phyloP scores from a whole-genome alignment of 2,888 invertebrate genomes.

The Uropetala carovei region DNA sequence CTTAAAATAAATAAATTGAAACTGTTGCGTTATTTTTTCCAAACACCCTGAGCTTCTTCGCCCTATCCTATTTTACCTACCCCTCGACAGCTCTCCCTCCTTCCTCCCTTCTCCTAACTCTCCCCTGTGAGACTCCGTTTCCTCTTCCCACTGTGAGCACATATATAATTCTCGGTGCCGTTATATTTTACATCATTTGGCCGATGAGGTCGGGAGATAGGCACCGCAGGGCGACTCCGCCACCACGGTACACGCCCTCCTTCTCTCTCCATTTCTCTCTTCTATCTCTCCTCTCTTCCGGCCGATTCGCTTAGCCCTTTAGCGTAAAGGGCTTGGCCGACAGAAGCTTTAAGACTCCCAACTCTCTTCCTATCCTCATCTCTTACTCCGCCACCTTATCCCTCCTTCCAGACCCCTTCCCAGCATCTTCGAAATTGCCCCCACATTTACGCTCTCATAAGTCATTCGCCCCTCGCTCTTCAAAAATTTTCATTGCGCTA shows the following conservation, averaged over 20 bases:
- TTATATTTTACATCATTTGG: constrained; percentile 49
- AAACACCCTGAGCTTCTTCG: too few relatives aligned
- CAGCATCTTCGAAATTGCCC: background rate
- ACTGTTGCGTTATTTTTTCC: too few relatives aligned
- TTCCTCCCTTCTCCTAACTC: background rate
- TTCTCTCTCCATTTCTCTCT: background rate
- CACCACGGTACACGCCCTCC: constrained; percentile 11
- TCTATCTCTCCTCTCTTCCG: background rate
- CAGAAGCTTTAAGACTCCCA: background rate
- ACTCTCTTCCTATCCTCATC: background rate
- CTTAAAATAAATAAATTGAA: too few relatives aligned
- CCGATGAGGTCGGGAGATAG: constrained; percentile 39
- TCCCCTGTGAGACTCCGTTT: background rate
- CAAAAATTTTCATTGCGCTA: background rate
- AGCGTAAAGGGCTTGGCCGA: background rate
- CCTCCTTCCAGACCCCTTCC: background rate
- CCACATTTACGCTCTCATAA: background rate
- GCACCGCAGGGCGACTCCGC: background rate
- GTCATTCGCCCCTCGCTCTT: background rate
- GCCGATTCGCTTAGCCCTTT: background rate
- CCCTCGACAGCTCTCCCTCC: background rate
- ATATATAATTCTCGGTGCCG: constrained; percentile 19
- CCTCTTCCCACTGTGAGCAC: background rate
- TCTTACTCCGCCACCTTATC: background rate
- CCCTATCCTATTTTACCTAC: background rate